phyloP scores from a whole-genome alignment of 2,888 invertebrate genomes.

The Beris morrisii region DNA sequence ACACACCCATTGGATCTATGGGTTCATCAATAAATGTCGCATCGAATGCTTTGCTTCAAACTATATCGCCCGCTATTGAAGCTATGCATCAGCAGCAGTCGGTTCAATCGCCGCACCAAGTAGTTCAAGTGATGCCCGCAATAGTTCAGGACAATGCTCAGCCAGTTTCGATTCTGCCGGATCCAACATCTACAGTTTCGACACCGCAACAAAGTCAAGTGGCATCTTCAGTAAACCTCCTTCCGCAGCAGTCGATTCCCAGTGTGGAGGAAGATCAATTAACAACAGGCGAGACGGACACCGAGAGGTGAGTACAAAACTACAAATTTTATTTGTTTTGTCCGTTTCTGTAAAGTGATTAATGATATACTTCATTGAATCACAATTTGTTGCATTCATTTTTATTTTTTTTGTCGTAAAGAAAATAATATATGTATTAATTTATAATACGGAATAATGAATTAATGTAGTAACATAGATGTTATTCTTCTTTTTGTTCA shows the following conservation, averaged over 20 bases:
- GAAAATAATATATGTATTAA: too few species aligned
- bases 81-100: slow-evolving; percentile 31
- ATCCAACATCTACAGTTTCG: slow-evolving; percentile 17
- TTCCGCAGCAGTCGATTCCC: slow-evolving; percentile 52
- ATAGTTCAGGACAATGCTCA: slow-evolving; percentile 25
- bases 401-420: too few species aligned
- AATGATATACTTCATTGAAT: too few species aligned
- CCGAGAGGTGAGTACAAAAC: slow-evolving; percentile 54
- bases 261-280: slow-evolving; percentile 52
- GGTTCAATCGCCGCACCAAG: slow-evolving; percentile 6
- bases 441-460: too few species aligned
- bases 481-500: too few species aligned
- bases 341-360: too few species aligned
- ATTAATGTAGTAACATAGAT: too few species aligned
- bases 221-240: slow-evolving; percentile 56
- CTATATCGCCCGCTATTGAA: slow-evolving; percentile 12
- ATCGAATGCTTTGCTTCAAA: slow-evolving; percentile 5
- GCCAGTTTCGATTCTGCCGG: slow-evolving; percentile 20
- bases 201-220: slow-evolving; percentile 55
- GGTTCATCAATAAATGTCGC: background rate
- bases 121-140: slow-evolving; percentile 5
- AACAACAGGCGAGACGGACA: slow-evolving; percentile 57
- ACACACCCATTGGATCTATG: slow-evolving; percentile 4
- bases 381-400: too few species aligned
- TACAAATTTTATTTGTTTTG: too few species aligned